Evolutionary conservation across 2,797 vertebrate genomes (phyloP), one percentile per base, ranked within the genome.

Genomic region (Mionectes olivaceus): DNA sequence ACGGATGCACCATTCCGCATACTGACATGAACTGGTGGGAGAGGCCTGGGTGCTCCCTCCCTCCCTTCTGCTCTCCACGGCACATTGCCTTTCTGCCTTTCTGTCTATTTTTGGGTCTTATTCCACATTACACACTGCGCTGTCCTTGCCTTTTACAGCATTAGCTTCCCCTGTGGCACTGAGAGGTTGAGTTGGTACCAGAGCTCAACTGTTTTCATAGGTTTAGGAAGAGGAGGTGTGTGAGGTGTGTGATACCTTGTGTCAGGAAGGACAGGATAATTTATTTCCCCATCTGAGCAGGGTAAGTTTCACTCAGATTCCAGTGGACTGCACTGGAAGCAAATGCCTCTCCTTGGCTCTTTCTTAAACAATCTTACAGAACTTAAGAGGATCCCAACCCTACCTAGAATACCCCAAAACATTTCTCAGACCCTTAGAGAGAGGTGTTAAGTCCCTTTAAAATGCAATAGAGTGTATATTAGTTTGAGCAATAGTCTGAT

Each of bases 1-100:
- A 64, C 89, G 95, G 94, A 90, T 98, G 68, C 98, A 98, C 44
- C 70, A 82, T 91, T 94, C 88, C 68, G 65, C 9, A 0, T 92
- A 95, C 84, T 96, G 94, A 96, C 74, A 64, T 19, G 61, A 94
- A 89, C 79, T 93, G 76, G 64, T 92, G 92, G 92, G 94, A 95
- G 92, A 93, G 33, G 41, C 70, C 55, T 0, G 4, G 47, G 33
- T 85, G 24, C 39, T 93, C 56, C 41, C 27, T n/a, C 69, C 64
- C 24, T 86, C 52, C 43, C 49, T 80, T 85, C 91, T 81, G 59
- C 59, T 90, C 56, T 91, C 85, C 35, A 17, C 0, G 4, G 85
- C 94, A 89, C 41, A 50, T 93, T 91, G 69, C 67, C 83, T 91
- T 94, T 91, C 49, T 90, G 65, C 83, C 70, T 84, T 89, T 81